Evolutionary conservation across 1,140 invertebrate species (phyloP), one percentile per base, ranked within the genome.

Genomic region (Sinella curviseta): DNA sequence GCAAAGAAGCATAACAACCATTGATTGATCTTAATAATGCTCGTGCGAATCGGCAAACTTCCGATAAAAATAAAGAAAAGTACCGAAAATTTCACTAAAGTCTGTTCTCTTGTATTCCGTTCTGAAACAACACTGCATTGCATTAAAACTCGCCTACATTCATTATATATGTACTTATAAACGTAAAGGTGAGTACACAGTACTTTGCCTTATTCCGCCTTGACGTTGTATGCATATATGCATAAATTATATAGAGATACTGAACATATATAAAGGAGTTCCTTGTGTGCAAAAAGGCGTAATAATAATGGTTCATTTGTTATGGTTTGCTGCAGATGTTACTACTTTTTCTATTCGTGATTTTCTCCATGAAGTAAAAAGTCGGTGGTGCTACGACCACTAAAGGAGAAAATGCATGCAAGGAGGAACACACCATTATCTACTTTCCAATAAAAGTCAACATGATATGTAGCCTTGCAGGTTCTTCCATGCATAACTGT

Each of bases 1-100:
- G 16, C 3, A 65, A 65, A 65, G 16, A 65, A 65, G 26, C 57
- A n/a, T 65, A 65, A 70, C 65, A 33, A 70, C 30, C 65, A 70
- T 70, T 70, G 65, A 70, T 70, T 70, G 65, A 70, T 70, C 65
- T 70, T 70, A 70, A 70, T 70, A 70, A 70, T 70, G 65, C 65
- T 70, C 12, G 65, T 70, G 65, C 14, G 65, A 60, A 60, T 60
- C 57, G 24, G 24, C 57, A 60, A 60, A 60, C 57, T 60, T 60
- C 57, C 57, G 57, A 60, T 60, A 60, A 60, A 60, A 60, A 12
- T 60, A 26, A 60, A 60, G 57, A 12, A 60, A 60, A n/a, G 57
- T 60, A 60, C 57, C 57, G 24, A 8, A 60, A 26, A 26, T 3
- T n/a, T 17, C 12, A 14, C 24, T 60, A 8, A 17, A 48, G 4